Base-by-base conservation (phyloP, 2,797 vertebrate species). In the Merluccius polli region DNA sequence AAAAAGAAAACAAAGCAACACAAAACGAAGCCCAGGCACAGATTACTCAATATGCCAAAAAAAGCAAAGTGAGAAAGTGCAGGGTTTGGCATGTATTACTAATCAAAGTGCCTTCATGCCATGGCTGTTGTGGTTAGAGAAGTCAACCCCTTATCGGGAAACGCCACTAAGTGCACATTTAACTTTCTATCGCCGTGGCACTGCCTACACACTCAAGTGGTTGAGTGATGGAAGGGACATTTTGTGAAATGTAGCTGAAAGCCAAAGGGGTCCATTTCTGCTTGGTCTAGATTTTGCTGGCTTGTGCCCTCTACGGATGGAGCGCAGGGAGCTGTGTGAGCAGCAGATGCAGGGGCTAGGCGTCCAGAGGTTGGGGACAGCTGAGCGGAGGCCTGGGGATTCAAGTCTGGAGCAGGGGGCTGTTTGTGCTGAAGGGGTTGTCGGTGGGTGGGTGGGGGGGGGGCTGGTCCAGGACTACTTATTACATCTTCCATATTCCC, bases 401-500 rank as follows among this genome's bases (percentile, higher is more conserved):
- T 76, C 52, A 63, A 35, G 83, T 84, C 85, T 77, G 81, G 72
- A 78, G 21, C 52, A 59, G 21, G n/a, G 52, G 52, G 52, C 52
- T 59, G 52, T 59, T 59, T 59, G n/a, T 59, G 82, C 82, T 71
- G 69, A 71, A 80, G 71, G 76, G 75, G 83, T 44, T 48, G 73
- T 36, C 76, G 32, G 79, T 35, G 82, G 76, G 80, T 71, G 29
- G 78, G 77, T 77, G 75, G 74, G 73, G 79, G 80, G 79, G 75
- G 72, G 71, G 82, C 79, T 33, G 69, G 86, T 86, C 82, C 83
- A 82, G 85, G 84, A 85, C 82, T 83, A 86, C 82, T 82, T 24
- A 68, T 74, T 85, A 87, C 84, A 81, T 88, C 85, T 86, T 83
- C 91, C 89, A 83, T 75, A 81, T 85, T 89, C 91, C 89, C 89